Percentiles rank a stretch among this genome's conserved stretches.
phyloP scores from a whole-genome alignment of 2,888 invertebrate genomes.

The Physocephala rufipes region DNA sequence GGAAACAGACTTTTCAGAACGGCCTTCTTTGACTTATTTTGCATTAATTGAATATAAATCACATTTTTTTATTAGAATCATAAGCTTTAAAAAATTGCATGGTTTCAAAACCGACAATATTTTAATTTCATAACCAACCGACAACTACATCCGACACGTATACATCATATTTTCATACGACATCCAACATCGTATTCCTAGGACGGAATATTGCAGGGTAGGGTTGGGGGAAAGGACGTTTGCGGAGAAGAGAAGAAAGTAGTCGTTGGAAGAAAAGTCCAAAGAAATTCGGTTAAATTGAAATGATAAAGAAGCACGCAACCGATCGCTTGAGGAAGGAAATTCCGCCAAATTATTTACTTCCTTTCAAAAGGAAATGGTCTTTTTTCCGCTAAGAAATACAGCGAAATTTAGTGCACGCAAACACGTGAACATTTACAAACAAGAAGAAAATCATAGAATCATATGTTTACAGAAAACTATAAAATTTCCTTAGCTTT shows the following conservation, averaged over 20 bases:
- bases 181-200: background rate
- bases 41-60: conserved; percentile 23
- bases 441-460: too few relatives aligned
- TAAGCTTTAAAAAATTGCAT: conserved; percentile 27
- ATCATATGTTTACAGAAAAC: too few relatives aligned
- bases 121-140: too few relatives aligned
- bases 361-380: background rate
- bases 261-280: background rate
- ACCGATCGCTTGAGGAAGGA: conserved; percentile 13
- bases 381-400: too few relatives aligned
- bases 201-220: background rate
- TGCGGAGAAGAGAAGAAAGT: background rate
- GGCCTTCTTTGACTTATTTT: background rate
- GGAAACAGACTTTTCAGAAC: too few relatives aligned
- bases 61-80: conserved; percentile 21
- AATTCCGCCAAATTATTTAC: background rate
- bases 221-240: too few relatives aligned
- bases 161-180: conserved; percentile 8
- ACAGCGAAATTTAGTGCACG: too few relatives aligned
- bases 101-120: background rate
- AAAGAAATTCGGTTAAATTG: background rate
- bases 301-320: conserved; percentile 10
- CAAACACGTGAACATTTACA: too few relatives aligned
- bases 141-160: background rate
- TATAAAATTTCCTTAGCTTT: too few relatives aligned